Conservation (phyloP, 2,113 vertebrate species). For the Antechinus stuartii region DNA sequence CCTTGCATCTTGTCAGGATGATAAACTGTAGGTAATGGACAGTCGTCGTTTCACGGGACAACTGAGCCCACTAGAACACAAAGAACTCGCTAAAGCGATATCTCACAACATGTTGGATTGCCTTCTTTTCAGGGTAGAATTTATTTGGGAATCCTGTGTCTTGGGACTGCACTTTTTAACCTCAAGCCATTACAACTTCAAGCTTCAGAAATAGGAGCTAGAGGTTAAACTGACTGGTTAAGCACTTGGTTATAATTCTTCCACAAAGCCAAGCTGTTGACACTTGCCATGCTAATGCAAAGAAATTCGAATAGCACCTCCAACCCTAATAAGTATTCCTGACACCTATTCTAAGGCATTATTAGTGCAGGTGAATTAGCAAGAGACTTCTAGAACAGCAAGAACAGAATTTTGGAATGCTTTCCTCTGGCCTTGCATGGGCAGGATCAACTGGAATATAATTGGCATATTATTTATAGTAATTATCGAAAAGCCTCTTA, state of each 20-base stretch:
- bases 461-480: slow-evolving; percentile 76
- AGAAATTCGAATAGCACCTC: slow-evolving; percentile 71
- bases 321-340: slow-evolving; percentile 46
- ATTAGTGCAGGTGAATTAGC: slow-evolving; percentile 73
- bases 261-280: slow-evolving; percentile 80
- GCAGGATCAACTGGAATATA: slow-evolving; percentile 59
- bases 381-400: slow-evolving; percentile 26
- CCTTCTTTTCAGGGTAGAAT: slow-evolving; percentile 79
- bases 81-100: slow-evolving; percentile 77
- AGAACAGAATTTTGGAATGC: slow-evolving; percentile 38
- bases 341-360: not conserved
- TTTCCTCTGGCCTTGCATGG: slow-evolving; percentile 10
- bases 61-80: slow-evolving; percentile 78
- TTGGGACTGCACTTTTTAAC: slow-evolving; percentile 80
- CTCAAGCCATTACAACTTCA: slow-evolving; percentile 76
- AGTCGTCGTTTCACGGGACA: slow-evolving; percentile 81
- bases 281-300: slow-evolving; percentile 68
- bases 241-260: slow-evolving; percentile 80
- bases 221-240: slow-evolving; percentile 81
- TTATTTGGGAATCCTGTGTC: slow-evolving; percentile 82
- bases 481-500: slow-evolving; percentile 78
- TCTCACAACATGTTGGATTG: slow-evolving; percentile 71
- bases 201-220: slow-evolving; percentile 78
- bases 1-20: slow-evolving; percentile 87
- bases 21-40: slow-evolving; percentile 87